phyloP scores from a whole-genome alignment of 2,888 invertebrate species.

The Gerris lacustris region DNA sequence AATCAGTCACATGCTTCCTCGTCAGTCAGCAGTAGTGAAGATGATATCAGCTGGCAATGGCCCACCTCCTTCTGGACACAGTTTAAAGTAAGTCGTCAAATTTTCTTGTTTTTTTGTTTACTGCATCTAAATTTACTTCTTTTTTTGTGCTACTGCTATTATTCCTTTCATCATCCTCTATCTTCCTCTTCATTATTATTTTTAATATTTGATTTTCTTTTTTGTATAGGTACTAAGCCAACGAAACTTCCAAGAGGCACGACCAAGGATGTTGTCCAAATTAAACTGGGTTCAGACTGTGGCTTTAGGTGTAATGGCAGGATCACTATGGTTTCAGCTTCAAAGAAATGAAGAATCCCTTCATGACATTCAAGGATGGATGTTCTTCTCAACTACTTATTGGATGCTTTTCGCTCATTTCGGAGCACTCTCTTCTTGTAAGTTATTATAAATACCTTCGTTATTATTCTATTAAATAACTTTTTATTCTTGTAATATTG shows the following conservation, averaged over 20 bases:
- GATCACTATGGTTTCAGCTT: slow-evolving; percentile 65
- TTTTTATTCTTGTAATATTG: background rate
- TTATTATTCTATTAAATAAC: background rate
- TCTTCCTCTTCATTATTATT: background rate
- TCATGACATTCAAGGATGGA: slow-evolving; percentile 68
- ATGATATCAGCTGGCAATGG: slow-evolving; percentile 54
- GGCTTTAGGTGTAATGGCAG: slow-evolving; percentile 56
- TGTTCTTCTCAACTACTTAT: slow-evolving; percentile 71
- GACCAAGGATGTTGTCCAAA: slow-evolving; percentile 61
- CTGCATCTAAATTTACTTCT: background rate
- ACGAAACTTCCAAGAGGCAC: slow-evolving; percentile 61
- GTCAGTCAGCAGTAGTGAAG: slow-evolving; percentile 50
- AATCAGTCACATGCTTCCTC: slow-evolving; percentile 56
- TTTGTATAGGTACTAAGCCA: slow-evolving; percentile 49
- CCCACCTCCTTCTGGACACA: slow-evolving; percentile 70
- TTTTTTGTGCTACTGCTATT: too few relatives aligned
- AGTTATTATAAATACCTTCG: slow-evolving; percentile 36
- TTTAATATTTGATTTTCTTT: background rate
- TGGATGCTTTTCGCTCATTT: slow-evolving; percentile 73
- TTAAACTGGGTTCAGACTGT: slow-evolving; percentile 65
- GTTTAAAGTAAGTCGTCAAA: slow-evolving; percentile 42
- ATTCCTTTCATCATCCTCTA: too few relatives aligned
- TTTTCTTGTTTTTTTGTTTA: background rate
- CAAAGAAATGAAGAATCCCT: slow-evolving; percentile 61
- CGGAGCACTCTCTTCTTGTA: slow-evolving; percentile 65